Evolutionary conservation across 2,113 vertebrate genomes (phyloP).

Genomic region (Limnothrissa miodon): DNA sequence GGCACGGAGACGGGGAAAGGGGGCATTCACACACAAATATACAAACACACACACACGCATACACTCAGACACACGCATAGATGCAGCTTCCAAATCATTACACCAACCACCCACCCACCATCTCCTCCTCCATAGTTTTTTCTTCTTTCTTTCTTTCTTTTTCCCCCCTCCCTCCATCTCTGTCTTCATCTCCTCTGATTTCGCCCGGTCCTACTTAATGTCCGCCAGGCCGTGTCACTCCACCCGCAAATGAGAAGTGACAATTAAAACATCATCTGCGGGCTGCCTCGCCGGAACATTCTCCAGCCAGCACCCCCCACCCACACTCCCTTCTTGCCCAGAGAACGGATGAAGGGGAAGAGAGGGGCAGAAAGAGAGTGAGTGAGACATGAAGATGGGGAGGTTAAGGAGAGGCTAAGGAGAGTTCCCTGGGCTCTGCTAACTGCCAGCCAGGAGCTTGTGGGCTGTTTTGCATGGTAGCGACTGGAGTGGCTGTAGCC

Average conservation of each 20-base stretch:
- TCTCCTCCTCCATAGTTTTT: conserved; percentile 2
- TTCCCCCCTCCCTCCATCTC: background rate
- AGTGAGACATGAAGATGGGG: conserved; percentile 32
- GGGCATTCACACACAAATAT: background rate
- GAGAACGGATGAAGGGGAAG: background rate
- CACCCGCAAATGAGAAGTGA: conserved; percentile 68
- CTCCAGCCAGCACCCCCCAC: background rate
- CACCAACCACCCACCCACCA: background rate
- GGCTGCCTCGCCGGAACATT: conserved; percentile 48
- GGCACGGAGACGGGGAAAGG: conserved; percentile 42
- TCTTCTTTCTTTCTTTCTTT: conserved; percentile 19
- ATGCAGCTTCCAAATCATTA: background rate
- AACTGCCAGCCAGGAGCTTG: background rate
- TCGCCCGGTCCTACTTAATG: conserved; percentile 47
- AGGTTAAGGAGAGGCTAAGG: background rate
- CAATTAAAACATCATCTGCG: conserved; percentile 69
- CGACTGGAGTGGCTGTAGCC: conserved; percentile 9
- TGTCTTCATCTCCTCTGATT: conserved; percentile 63
- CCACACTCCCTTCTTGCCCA: background rate
- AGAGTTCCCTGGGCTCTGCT: background rate
- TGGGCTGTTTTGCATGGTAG: background rate
- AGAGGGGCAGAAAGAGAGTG: background rate
- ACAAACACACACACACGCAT: background rate
- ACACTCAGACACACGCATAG: background rate
- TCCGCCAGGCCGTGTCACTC: conserved; percentile 56